Base-by-base conservation (phyloP, 2,888 invertebrate species). In the Prosapia bicincta region DNA sequence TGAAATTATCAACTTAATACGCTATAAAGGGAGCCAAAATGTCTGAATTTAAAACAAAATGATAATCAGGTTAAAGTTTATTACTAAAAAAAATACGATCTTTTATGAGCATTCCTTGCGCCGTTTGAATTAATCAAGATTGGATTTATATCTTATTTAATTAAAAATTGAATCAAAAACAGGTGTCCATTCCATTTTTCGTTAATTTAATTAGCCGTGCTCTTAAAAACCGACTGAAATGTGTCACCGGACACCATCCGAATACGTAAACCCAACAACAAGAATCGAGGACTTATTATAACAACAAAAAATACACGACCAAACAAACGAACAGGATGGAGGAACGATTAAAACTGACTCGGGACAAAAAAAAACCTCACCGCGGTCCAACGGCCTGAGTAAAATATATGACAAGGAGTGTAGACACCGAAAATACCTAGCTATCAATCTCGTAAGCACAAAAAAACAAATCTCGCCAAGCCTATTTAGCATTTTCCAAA, bases 251-350 rank as follows among this genome's bases (percentile, higher is more conserved):
- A 54, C 54, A 20, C 54, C 54, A 20, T n/a, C 54, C 1, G 54
- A 54, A 54, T 54, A 54, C 54, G 7, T 20, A 54, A 54, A 20
- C 54, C 54, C 1, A 30, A 54, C n/a, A 54, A 20, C 54, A 9
- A 20, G 54, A 2, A 54, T 54, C 54, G 7, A 20, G 54, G 54
- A 54, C 54, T 54, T 54, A 54, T 54, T 54, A 54, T 54, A 54
- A 54, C 54, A 54, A 54, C 54, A 54, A 54, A 54, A 54, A 54
- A 54, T 20, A 54, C 54, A 54, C 54, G 7, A 54, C 54, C 54
- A 54, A 30, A 54, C 54, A 54, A 54, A 54, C 54, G 54, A 54
- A 54, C 54, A 54, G 54, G 54, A 54, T 54, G 54, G 54, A 54
- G 3, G 54, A 54, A 54, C 54, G 54, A 54, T 54, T 54, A 54